These are phyloP conservation scores for Iphiclides podalirius DNA, from an alignment of 2,888 invertebrate genomes.

Conservation along the genomic window DNA sequence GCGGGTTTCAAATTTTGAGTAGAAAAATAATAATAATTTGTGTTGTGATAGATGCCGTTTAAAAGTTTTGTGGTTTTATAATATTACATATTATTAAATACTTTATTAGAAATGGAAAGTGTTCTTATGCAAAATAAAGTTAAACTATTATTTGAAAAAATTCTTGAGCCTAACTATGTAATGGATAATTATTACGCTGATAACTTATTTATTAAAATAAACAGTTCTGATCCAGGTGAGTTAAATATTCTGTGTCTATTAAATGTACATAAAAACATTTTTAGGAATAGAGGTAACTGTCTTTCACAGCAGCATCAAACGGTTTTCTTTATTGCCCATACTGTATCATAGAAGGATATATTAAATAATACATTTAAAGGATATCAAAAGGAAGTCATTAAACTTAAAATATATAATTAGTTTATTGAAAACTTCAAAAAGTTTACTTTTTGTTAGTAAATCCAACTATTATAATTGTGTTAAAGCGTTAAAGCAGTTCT, in stretches of 20 bases:
- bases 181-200: constrained; percentile 83
- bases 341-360: no score
- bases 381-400: no score
- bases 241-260: constrained; percentile 10
- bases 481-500: no score
- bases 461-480: no score
- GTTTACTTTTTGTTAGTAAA: no score
- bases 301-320: no score
- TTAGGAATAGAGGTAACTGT: constrained; percentile 6
- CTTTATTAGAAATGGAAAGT: constrained; percentile 35
- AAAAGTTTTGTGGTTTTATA: not conserved
- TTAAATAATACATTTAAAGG: no score
- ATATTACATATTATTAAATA: no score
- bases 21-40: not conserved
- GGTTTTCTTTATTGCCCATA: no score
- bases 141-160: constrained; percentile 77
- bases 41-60: constrained; percentile 3
- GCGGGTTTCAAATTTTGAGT: not conserved
- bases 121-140: constrained; percentile 69
- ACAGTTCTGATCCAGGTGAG: constrained; percentile 73
- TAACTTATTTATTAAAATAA: constrained; percentile 81
- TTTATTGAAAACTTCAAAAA: no score
- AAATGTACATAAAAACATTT: not conserved
- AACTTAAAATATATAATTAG: no score
- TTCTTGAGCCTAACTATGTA: constrained; percentile 80